Conservation (phyloP, 92 coral and sea anemone species). For the Metridium senile region DNA sequence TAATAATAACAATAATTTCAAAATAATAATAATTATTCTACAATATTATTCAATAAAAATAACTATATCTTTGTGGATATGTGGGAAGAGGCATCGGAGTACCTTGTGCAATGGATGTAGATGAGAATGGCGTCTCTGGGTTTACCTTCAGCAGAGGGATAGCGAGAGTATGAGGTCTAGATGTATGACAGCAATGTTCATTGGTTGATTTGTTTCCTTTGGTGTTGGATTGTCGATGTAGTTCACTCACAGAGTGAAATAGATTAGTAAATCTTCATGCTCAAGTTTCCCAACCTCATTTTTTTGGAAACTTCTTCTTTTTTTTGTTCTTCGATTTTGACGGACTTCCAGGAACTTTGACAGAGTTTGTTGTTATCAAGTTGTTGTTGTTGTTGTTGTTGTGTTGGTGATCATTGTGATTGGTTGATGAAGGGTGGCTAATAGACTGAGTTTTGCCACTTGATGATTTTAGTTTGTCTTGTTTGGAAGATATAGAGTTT, state of each 20-base stretch:
- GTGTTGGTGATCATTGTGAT: not conserved
- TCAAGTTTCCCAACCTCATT: not conserved
- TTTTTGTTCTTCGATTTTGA: conserved; percentile 14
- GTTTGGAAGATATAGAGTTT: not conserved
- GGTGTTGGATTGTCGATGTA: not conserved
- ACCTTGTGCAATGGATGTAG: not conserved
- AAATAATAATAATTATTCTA: conserved; percentile 12
- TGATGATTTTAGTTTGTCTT: conserved; percentile 13
- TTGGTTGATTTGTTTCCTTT: not conserved
- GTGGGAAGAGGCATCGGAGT: too few species aligned
- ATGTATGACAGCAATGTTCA: not conserved
- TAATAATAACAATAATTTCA: not conserved
- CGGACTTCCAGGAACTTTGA: conserved; percentile 28
- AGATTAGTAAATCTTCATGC: not conserved
- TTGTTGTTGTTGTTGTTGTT: conserved; percentile 21
- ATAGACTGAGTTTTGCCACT: not conserved
- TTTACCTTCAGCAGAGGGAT: not conserved
- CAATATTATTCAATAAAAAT: conserved; percentile 2
- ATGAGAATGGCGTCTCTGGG: not conserved
- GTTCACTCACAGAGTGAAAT: conserved; percentile 5
- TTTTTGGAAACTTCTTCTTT: conserved; percentile 11
- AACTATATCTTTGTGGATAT: conserved; percentile 4
- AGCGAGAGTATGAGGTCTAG: not conserved
- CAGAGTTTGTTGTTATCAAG: conserved; percentile 8
- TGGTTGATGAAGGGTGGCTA: not conserved